Percentiles rank a stretch among this genome's conserved stretches.
phyloP scores from a whole-genome alignment of 92 coral and sea anemone species.

The Muricea muricata region DNA sequence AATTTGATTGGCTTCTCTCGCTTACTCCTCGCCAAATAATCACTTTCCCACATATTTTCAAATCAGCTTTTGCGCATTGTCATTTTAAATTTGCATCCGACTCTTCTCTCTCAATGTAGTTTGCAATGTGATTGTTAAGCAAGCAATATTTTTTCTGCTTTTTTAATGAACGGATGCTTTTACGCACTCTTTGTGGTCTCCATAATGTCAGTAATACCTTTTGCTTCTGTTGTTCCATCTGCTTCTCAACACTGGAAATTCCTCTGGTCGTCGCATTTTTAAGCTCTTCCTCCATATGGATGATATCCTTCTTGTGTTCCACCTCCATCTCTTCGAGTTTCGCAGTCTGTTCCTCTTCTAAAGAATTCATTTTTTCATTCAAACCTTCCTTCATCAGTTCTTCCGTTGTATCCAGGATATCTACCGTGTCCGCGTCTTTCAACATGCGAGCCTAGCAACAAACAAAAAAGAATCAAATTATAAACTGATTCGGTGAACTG shows the following conservation, averaged over 20 bases:
- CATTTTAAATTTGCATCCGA: no score
- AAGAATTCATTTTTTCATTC: slow-evolving; percentile 60
- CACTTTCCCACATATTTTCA: no score
- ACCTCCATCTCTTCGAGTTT: slow-evolving; percentile 81
- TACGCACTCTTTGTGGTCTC: no score
- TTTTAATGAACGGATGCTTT: no score
- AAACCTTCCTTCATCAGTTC: slow-evolving; percentile 59
- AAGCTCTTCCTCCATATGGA: slow-evolving; percentile 66
- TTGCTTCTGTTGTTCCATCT: slow-evolving; percentile 86
- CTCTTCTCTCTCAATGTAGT: no score
- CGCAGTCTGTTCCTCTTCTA: slow-evolving; percentile 79
- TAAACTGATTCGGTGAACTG: background rate
- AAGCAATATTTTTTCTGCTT: no score
- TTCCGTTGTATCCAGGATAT: slow-evolving; percentile 84
- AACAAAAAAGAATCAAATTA: background rate
- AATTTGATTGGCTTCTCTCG: no score
- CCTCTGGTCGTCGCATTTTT: slow-evolving; percentile 57
- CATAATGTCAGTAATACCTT: slow-evolving; percentile 73
- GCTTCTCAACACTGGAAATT: slow-evolving; percentile 68
- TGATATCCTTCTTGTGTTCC: slow-evolving; percentile 72
- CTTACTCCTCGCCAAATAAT: no score
- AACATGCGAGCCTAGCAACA: slow-evolving; percentile 75
- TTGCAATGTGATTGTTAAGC: no score
- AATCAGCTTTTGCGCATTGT: no score
- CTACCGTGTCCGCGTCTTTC: slow-evolving; percentile 81